Conservation (phyloP, 2,888 invertebrate species). For the Sinopyrophorus schimmeli region DNA sequence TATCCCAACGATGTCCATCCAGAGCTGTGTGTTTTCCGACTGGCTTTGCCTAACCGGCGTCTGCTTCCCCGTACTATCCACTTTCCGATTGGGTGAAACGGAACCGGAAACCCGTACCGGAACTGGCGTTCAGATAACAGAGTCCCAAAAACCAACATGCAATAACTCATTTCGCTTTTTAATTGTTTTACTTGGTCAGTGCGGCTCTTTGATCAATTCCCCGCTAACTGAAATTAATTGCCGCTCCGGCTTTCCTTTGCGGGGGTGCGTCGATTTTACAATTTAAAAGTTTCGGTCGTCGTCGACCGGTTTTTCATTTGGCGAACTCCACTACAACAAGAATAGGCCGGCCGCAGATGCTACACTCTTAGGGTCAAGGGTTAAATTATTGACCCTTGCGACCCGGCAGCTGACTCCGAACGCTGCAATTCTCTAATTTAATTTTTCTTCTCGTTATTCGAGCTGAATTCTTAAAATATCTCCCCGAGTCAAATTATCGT, state of each 20-base stretch:
- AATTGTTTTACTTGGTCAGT: conserved; percentile 36
- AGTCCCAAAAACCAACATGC: conserved; percentile 38
- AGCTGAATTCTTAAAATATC: too few species aligned
- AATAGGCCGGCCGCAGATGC: conserved; percentile 7
- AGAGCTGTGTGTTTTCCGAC: conserved; percentile 23
- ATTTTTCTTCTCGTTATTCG: background rate
- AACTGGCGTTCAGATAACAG: conserved; percentile 38
- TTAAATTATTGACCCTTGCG: conserved; percentile 10
- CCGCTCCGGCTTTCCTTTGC: background rate
- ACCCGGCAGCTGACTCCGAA: conserved; percentile 2
- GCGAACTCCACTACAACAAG: conserved; percentile 17
- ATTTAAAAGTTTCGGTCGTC: background rate
- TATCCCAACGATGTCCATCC: conserved; percentile 29
- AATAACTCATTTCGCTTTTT: conserved; percentile 42
- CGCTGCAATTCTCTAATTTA: background rate
- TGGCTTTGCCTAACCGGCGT: conserved; percentile 25
- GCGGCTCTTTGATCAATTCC: conserved; percentile 22
- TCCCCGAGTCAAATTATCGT: too few species aligned
- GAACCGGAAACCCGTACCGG: conserved; percentile 38
- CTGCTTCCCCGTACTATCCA: conserved; percentile 27
- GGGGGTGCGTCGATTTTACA: background rate
- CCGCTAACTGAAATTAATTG: conserved; percentile 32
- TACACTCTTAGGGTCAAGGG: conserved; percentile 1
- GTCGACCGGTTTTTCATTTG: background rate
- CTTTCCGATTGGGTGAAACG: conserved; percentile 35